phyloP scores from a whole-genome alignment of 2,888 invertebrate species.

The Erpobdella octoculata region DNA sequence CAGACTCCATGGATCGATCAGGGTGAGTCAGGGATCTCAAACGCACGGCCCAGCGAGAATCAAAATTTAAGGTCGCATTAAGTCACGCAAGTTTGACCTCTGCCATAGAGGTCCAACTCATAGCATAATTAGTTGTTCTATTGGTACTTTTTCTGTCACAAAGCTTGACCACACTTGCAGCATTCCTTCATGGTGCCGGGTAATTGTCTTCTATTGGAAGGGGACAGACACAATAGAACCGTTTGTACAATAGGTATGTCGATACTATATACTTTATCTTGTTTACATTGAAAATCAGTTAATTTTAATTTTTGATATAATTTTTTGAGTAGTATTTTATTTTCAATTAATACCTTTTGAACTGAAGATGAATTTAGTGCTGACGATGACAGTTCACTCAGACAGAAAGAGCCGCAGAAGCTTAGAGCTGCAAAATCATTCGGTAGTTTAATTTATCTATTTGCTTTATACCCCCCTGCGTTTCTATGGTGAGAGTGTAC shows the following conservation, averaged over 20 bases:
- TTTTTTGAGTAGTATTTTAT: too few relatives aligned
- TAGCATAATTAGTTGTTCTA: too few relatives aligned
- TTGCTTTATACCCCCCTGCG: too few relatives aligned
- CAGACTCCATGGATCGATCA: not conserved
- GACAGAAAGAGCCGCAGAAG: not conserved
- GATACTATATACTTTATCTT: too few relatives aligned
- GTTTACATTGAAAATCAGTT: not conserved
- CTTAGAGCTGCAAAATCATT: too few relatives aligned
- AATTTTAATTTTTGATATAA: not conserved
- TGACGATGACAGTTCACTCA: not conserved
- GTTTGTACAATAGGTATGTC: not conserved
- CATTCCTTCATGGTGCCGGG: not conserved
- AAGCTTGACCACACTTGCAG: not conserved
- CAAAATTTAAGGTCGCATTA: not conserved
- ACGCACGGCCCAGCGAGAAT: not conserved
- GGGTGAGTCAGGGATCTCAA: not conserved
- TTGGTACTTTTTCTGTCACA: not conserved
- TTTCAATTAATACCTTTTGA: not conserved
- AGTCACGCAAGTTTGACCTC: too few relatives aligned
- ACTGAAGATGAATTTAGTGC: not conserved
- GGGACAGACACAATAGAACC: not conserved
- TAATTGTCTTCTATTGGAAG: not conserved
- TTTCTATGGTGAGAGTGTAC: too few relatives aligned
- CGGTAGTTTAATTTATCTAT: too few relatives aligned
- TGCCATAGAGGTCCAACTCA: too few relatives aligned